Evolutionary conservation across 2,113 vertebrate species (phyloP), one percentile per base, ranked within the genome.

Genomic region (Dromas ardeola): DNA sequence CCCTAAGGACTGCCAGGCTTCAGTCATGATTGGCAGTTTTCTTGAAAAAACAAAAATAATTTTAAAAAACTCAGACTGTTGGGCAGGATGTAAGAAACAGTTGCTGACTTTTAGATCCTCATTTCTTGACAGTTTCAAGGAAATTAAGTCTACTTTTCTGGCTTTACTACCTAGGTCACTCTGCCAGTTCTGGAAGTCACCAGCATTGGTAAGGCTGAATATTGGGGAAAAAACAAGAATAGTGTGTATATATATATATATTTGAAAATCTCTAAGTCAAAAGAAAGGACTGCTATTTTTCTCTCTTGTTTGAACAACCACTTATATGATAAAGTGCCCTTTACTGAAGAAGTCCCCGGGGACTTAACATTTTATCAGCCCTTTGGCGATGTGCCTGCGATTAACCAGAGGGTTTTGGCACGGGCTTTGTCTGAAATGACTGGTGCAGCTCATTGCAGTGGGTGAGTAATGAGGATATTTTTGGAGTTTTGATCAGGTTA

Each of bases 261-360:
- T 65, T 40, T 81, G 79, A 93, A 93, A 93, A 81, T 74, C 29
- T 70, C 29, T 45, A 55, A 90, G 78, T 0, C 2, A 5, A 71
- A 70, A 55, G 88, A 89, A 62, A 40, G 85, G 42, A 13, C 59
- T 93, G 83, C 55, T 81, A 6, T 59, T 88, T 93, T 94, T 67
- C 88, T 88, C 45, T 29, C 70, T 88, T 88, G 11, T 81, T 91
- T 93, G 85, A 94, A 67, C 71, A 95, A 58, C n/a, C 67, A 34
- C 26, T 42, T 67, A 5, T 10, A 40, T 72, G 84, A 66, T 74
- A 63, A 89, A 91, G 32, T 88, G 81, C 72, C 72, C 81, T 95
- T 96, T 93, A 18, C 70, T 73, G 82, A 76, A 50, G 65, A 65
- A 83, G 10, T 81, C 71, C 21, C 53, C 36, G 30, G 53, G 61